Evolutionary conservation across 2,888 invertebrate genomes (phyloP).

Genomic region (Anticlea derivata): DNA sequence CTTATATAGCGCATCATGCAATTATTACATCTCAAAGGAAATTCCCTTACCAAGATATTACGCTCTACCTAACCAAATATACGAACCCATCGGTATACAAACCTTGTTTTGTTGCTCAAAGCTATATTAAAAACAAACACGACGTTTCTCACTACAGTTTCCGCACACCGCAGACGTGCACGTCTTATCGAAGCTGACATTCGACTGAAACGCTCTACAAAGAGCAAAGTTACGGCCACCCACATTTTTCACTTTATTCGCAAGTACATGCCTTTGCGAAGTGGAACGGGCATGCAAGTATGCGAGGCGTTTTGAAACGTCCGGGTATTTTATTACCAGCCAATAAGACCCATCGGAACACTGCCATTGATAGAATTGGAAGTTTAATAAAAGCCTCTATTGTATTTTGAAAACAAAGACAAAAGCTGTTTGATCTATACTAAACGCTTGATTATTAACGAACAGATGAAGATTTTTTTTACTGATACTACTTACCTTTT

Average conservation of each 20-base stretch:
- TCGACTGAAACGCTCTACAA: conserved; percentile 44
- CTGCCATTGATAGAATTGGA: conserved; percentile 37
- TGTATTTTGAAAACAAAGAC: neutral
- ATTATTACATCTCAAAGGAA: neutral
- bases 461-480: too few relatives aligned
- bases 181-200: conserved; percentile 37
- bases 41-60: conserved; percentile 28
- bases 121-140: conserved; percentile 17
- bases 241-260: conserved; percentile 38
- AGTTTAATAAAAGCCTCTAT: conserved; percentile 26
- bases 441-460: too few relatives aligned
- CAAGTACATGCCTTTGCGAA: conserved; percentile 56
- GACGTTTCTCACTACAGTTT: conserved; percentile 30
- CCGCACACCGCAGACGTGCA: conserved; percentile 37
- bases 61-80: conserved; percentile 28
- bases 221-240: conserved; percentile 42
- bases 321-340: conserved; percentile 57
- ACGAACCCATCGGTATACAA: neutral
- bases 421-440: neutral
- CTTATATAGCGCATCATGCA: too few relatives aligned
- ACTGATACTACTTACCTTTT: too few relatives aligned
- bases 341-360: conserved; percentile 44
- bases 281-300: conserved; percentile 50
- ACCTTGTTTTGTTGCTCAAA: conserved; percentile 10
- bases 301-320: conserved; percentile 50